phyloP scores from a whole-genome alignment of 2,888 invertebrate species.

The Zaprionus lineosus region DNA sequence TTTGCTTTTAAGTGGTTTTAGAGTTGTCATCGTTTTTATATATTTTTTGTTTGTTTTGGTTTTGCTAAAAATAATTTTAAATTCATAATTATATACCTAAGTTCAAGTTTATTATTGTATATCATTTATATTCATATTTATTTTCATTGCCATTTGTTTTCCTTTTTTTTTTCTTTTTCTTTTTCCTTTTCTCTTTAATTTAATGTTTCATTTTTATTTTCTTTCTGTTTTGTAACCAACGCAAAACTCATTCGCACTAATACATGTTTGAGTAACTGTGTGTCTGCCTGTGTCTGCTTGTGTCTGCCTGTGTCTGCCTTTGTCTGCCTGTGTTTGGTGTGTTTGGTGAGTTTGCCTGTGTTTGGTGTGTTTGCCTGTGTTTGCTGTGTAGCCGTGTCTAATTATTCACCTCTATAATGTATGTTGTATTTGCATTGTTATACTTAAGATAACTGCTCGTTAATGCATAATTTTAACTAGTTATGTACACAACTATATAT shows the following conservation, averaged over 20 bases:
- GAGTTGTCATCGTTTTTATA: slow-evolving; percentile 41
- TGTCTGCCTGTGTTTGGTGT: slow-evolving; percentile 24
- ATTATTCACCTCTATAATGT: slow-evolving; percentile 62
- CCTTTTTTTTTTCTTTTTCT: slow-evolving; percentile 8
- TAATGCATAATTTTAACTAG: slow-evolving; percentile 68
- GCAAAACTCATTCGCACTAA: slow-evolving; percentile 51
- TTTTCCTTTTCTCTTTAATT: slow-evolving; percentile 33
- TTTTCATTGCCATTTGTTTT: slow-evolving; percentile 34
- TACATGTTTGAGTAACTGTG: slow-evolving; percentile 30
- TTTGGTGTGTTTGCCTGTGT: slow-evolving; percentile 27
- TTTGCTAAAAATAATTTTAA: slow-evolving; percentile 79
- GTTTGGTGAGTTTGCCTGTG: slow-evolving; percentile 33
- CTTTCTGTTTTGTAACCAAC: slow-evolving; percentile 34
- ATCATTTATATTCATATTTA: slow-evolving; percentile 59
- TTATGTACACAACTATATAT: slow-evolving; percentile 78
- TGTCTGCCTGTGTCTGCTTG: slow-evolving; percentile 29
- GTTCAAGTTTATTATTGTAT: slow-evolving; percentile 74
- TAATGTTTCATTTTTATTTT: neutral
- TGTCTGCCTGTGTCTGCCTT: slow-evolving; percentile 15
- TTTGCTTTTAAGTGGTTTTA: slow-evolving; percentile 66
- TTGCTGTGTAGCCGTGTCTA: slow-evolving; percentile 39
- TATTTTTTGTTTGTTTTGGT: slow-evolving; percentile 46
- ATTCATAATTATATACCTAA: slow-evolving; percentile 77
- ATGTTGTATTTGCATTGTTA: slow-evolving; percentile 31
- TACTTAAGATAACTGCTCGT: slow-evolving; percentile 59